Base-by-base conservation (phyloP, 2,113 vertebrate species). In the Gasterosteus aculeatus region DNA sequence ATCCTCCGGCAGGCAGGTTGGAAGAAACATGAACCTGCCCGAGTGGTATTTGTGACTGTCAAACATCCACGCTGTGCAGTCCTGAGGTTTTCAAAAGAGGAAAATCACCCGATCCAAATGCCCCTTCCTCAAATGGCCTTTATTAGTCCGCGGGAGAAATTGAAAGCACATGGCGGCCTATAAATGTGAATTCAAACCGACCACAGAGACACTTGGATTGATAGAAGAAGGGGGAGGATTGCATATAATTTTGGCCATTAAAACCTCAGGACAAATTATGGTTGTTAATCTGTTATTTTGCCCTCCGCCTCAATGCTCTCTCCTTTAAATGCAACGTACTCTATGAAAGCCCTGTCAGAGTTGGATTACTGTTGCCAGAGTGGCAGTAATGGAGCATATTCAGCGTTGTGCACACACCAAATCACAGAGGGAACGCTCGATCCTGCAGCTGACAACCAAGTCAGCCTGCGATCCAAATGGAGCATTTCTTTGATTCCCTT, bases 181-280 rank as follows among this genome's bases (percentile, higher is more conserved):
- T 74, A 82, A 88, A 88, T 65, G 82, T 75, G 80, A 88, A 83
- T 87, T 87, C 72, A 80, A 86, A 83, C 78, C 75, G 75, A 91
- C 93, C 90, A 61, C 89, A 85, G 80, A 90, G 83, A 92, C 81
- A 75, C 85, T 87, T 69, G 47, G 84, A 86, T 80, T 88, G 89
- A 90, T 91, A 81, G 89, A 83, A 87, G 77, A 66, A 53, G 83
- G 75, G 83, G 84, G 89, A 73, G 82, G 84, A 78, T 67, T 77
- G 89, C 62, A 18, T 80, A 84, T 87, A 88, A 90, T 91, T 86
- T 83, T 35, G 38, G 73, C 88, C 92, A 89, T 93, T 94, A 91
- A 91, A 93, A 92, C 87, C 88, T 91, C 88, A 89, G 81, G 89
- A 93, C 90, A 93, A 92, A 94, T 94, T 93, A 92, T 76, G 88